Percentiles rank a stretch among this genome's conserved stretches.
Evolutionary conservation across 2,888 invertebrate species (phyloP).

Genomic region (Drosophila nr. perissopoda): DNA sequence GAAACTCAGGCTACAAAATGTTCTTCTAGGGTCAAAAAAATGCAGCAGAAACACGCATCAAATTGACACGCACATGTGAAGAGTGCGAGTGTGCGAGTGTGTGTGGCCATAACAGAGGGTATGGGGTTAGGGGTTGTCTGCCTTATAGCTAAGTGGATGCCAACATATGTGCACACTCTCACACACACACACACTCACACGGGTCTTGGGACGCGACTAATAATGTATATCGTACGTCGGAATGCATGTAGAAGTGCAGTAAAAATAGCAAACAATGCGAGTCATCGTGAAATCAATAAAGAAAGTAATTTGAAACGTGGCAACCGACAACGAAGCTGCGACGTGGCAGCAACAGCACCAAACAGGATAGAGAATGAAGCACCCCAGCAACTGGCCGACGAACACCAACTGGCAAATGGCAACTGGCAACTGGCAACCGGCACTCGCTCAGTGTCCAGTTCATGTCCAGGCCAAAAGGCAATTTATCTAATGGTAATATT

Average conservation of each 20-base stretch:
- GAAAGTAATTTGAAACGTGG: constrained; percentile 81
- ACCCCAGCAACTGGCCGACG: not conserved
- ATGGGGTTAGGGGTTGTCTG: constrained; percentile 29
- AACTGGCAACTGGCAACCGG: not conserved
- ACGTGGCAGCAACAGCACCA: constrained; percentile 7
- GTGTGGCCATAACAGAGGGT: constrained; percentile 6
- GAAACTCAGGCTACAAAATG: constrained; percentile 5
- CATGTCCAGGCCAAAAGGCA: constrained; percentile 69
- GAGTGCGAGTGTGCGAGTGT: constrained; percentile 6
- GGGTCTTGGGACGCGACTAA: constrained; percentile 34
- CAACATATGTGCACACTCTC: constrained; percentile 23
- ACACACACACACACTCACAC: not conserved
- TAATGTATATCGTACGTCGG: constrained; percentile 33
- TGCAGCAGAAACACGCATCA: constrained; percentile 44
- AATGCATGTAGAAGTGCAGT: constrained; percentile 76
- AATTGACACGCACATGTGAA: constrained; percentile 62
- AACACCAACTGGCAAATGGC: not conserved
- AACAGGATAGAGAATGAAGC: not conserved
- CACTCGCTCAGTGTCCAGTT: constrained; percentile 37
- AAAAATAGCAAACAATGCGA: constrained; percentile 76
- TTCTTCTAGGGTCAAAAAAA: constrained; percentile 50
- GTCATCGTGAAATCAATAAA: constrained; percentile 77
- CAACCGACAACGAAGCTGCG: constrained; percentile 18
- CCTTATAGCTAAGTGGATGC: constrained; percentile 25
- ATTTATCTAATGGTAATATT: constrained; percentile 79